Percentiles rank a stretch among this genome's conserved stretches.
Conservation (phyloP, 2,797 vertebrate genomes). For the Chelon labrosus region DNA sequence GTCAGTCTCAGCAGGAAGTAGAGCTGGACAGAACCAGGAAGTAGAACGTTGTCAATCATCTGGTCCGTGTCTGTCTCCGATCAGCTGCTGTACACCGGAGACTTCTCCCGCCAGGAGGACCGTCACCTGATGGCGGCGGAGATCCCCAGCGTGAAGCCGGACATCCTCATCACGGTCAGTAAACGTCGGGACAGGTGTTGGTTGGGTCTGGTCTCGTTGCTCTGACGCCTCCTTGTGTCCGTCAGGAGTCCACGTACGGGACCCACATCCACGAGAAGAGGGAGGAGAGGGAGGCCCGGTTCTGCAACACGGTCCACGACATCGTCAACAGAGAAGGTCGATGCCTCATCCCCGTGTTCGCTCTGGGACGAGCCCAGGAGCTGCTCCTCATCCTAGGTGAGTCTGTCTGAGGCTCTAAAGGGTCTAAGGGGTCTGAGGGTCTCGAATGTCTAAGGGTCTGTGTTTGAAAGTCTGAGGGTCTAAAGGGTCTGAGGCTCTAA, state of each 20-base stretch:
- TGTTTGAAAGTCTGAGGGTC: too few relatives aligned
- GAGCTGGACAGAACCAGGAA: too few relatives aligned
- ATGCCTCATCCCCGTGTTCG: constrained; percentile 90
- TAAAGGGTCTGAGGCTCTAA: too few relatives aligned
- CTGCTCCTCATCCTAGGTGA: constrained; percentile 95
- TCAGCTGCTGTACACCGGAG: constrained; percentile 94
- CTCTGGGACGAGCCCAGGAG: constrained; percentile 94
- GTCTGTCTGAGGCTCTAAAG: background rate
- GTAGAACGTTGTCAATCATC: too few relatives aligned
- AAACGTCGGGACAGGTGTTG: too few relatives aligned
- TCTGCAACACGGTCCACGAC: constrained; percentile 97
- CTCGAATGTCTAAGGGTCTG: too few relatives aligned
- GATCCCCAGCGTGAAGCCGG: constrained; percentile 96
- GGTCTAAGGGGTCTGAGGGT: too few relatives aligned
- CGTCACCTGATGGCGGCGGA: constrained; percentile 97
- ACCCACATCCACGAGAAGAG: constrained; percentile 97
- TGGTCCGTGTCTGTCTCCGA: constrained; percentile 24
- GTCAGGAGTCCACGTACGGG: constrained; percentile 94
- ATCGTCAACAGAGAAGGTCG: constrained; percentile 95
- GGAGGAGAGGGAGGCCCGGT: constrained; percentile 93
- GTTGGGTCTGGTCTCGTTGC: too few relatives aligned
- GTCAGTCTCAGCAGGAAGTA: constrained; percentile 7
- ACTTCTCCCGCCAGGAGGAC: constrained; percentile 97
- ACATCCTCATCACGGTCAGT: constrained; percentile 92
- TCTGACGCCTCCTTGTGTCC: background rate